phyloP scores from a whole-genome alignment of 1,140 invertebrate genomes.

The Drosophila ambigua region DNA sequence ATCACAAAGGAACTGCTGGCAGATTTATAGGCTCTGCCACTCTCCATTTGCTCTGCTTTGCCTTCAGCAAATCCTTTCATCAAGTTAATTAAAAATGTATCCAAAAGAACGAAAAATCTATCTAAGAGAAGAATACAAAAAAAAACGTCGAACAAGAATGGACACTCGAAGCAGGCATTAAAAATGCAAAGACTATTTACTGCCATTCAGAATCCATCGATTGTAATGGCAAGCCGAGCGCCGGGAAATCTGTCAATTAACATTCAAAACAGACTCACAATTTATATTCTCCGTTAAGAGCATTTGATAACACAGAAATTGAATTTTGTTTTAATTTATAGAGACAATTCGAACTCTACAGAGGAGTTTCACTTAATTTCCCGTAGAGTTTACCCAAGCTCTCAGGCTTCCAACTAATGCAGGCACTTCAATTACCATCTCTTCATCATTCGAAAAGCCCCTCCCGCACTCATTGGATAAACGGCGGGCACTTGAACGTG shows the following conservation, averaged over 20 bases:
- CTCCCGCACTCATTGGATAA: background rate
- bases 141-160: constrained; percentile 15
- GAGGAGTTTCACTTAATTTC: too few species aligned
- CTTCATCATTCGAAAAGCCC: too few species aligned
- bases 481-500: constrained; percentile 36
- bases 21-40: constrained; percentile 32
- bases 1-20: constrained; percentile 33
- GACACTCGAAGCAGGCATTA: constrained; percentile 13
- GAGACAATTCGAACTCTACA: too few species aligned
- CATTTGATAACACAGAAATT: too few species aligned
- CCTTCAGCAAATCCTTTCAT: constrained; percentile 38
- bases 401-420: too few species aligned
- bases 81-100: constrained; percentile 61
- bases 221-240: too few species aligned
- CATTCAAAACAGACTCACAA: too few species aligned
- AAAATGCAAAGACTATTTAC: background rate
- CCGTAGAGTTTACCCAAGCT: too few species aligned
- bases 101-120: constrained; percentile 31
- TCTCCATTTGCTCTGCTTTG: background rate
- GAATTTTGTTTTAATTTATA: too few species aligned
- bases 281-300: too few species aligned
- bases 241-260: background rate
- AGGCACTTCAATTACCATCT: constrained; percentile 1
- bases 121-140: background rate
- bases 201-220: too few species aligned